Conservation (phyloP, 2,113 vertebrate species). For the Gorsachius goisagi region DNA sequence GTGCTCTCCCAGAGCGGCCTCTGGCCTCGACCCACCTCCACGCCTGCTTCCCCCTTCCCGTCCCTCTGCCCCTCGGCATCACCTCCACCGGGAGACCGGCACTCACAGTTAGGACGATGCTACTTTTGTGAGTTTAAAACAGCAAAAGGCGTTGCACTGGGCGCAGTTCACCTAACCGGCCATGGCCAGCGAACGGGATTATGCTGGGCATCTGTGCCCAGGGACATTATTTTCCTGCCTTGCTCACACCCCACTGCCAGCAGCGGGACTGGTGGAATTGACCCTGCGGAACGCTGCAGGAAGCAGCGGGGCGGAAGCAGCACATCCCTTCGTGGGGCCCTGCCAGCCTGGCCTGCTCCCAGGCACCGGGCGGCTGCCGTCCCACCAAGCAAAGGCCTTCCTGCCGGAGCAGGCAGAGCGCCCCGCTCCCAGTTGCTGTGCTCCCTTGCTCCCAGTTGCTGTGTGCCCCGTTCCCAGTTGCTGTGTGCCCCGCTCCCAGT, state of each 20-base stretch:
- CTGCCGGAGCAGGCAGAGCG: not conserved
- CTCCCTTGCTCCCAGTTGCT: not conserved
- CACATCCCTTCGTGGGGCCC: not conserved
- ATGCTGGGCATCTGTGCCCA: rapidly evolving
- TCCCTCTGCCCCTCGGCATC: not conserved
- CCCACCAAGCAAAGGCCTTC: not conserved
- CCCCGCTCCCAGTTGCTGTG: not conserved
- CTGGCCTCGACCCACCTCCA: not conserved
- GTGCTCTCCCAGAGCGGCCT: not conserved
- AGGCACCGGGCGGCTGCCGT: not conserved
- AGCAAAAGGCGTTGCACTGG: not conserved
- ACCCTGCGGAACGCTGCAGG: not conserved
- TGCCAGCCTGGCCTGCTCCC: not conserved
- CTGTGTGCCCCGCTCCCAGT: not conserved
- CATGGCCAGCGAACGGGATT: rapidly evolving
- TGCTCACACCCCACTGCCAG: rapidly evolving
- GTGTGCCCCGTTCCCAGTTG: not conserved
- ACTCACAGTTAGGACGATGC: not conserved
- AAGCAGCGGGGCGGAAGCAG: not conserved
- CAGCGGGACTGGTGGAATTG: rapidly evolving
- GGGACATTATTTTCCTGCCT: not conserved
- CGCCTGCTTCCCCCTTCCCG: not conserved
- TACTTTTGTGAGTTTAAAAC: not conserved
- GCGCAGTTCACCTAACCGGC: rapidly evolving
- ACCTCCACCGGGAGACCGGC: not conserved